Conservation (phyloP, 2,113 vertebrate genomes). For the Meleagris gallopavo region DNA sequence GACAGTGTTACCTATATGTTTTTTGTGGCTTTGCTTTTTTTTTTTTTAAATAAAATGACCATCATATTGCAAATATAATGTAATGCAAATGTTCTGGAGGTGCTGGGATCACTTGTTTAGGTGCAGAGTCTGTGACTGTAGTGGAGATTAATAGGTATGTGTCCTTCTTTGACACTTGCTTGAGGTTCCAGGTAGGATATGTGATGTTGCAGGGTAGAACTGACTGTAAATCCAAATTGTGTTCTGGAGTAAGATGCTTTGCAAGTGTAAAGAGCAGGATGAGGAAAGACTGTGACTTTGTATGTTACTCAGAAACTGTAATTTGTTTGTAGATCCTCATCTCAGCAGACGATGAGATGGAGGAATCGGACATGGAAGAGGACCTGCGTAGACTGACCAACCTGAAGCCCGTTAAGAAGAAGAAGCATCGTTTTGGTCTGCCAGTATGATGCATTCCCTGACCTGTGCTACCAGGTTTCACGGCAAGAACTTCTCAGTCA, state of each 20-base stretch:
- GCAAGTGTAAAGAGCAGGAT: neutral
- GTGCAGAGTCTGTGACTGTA: neutral
- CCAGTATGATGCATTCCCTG: constrained; percentile 85
- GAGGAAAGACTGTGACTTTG: neutral
- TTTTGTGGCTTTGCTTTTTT: neutral
- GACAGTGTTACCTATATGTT: neutral
- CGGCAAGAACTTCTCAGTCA: constrained; percentile 31
- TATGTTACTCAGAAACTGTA: neutral
- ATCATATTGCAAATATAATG: too few relatives aligned
- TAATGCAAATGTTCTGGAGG: too few relatives aligned
- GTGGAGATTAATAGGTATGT: neutral
- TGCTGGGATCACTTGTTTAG: neutral
- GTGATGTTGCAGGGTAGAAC: neutral
- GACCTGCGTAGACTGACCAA: constrained; percentile 88
- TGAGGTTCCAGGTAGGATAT: neutral
- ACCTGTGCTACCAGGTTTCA: constrained; percentile 43
- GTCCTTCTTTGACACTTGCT: neutral
- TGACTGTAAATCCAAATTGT: neutral
- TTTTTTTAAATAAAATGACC: neutral
- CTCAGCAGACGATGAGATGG: constrained; percentile 98
- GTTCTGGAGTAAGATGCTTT: neutral
- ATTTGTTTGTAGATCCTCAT: constrained; percentile 89
- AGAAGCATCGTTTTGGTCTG: constrained; percentile 94
- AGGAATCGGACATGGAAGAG: constrained; percentile 91
- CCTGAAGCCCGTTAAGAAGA: constrained; percentile 91